Conservation (phyloP, 2,888 invertebrate species). For the Rhyacophila evoluta region DNA sequence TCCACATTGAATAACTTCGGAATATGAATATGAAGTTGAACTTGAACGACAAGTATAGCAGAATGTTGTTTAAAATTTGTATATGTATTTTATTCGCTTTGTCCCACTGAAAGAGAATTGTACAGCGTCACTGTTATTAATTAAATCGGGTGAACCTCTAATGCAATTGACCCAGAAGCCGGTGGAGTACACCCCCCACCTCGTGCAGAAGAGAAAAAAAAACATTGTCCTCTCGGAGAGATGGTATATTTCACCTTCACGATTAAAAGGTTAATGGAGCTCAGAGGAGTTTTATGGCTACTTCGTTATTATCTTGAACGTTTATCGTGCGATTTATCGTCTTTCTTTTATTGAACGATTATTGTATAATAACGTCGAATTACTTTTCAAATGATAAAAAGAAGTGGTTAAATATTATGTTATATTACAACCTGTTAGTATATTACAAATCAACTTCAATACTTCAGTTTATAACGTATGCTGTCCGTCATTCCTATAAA, state of each 20-base stretch:
- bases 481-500: no score
- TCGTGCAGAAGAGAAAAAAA: slow-evolving; percentile 28
- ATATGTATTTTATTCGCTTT: neutral
- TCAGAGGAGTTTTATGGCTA: slow-evolving; percentile 20
- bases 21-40: no score
- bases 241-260: slow-evolving; percentile 37
- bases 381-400: no score
- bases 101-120: neutral
- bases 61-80: neutral
- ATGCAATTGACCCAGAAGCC: slow-evolving; percentile 46
- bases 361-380: neutral
- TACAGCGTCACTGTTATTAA: slow-evolving; percentile 28
- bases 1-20: no score
- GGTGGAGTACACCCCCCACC: neutral
- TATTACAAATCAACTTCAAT: no score
- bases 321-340: neutral
- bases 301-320: neutral
- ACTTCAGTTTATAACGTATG: no score
- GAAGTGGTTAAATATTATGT: no score
- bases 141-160: slow-evolving; percentile 42
- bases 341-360: neutral
- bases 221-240: neutral
- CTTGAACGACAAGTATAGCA: no score
- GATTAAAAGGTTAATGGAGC: slow-evolving; percentile 44
- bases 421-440: no score